A percentile compares a stretch with the other conserved stretches of the same genome.
phyloP scores from a whole-genome alignment of 2,113 vertebrate genomes.

The Mirounga angustirostris region DNA sequence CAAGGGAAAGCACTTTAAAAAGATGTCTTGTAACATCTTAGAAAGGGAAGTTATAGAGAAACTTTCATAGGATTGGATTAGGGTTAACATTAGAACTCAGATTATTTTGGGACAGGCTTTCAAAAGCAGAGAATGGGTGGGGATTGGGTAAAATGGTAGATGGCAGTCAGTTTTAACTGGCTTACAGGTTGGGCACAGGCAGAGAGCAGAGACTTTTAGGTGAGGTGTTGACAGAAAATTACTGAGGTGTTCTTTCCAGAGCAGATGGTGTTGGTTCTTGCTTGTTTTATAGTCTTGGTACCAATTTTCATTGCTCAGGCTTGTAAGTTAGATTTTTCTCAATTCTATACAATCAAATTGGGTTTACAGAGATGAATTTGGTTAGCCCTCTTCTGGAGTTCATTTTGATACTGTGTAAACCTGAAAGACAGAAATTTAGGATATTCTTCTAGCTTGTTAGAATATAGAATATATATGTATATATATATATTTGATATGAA shows the following conservation, averaged over 20 bases:
- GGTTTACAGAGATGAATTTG: constrained; percentile 34
- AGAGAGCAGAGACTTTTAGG: not conserved
- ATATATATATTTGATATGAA: not conserved
- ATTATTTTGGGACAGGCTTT: constrained; percentile 9
- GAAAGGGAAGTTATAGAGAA: not conserved
- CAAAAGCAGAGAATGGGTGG: not conserved
- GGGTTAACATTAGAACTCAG: constrained; percentile 12
- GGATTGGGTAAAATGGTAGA: not conserved
- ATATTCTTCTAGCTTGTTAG: constrained; percentile 52
- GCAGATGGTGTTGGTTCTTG: not conserved
- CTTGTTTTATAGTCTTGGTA: not conserved
- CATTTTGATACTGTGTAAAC: constrained; percentile 29
- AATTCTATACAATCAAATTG: not conserved
- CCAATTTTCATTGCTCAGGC: constrained; percentile 25
- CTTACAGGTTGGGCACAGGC: not conserved
- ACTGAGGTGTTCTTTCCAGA: constrained; percentile 15
- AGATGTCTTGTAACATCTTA: not conserved
- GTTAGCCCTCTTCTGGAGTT: constrained; percentile 46
- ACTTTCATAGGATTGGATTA: not conserved
- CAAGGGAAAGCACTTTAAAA: not conserved
- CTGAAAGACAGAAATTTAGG: constrained; percentile 34
- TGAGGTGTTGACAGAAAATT: constrained; percentile 14
- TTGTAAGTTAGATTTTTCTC: constrained; percentile 6
- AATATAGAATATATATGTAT: not conserved
- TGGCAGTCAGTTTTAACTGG: not conserved